Evolutionary conservation across 2,113 vertebrate species (phyloP).

Genomic region (Phalacrocorax carbo): DNA sequence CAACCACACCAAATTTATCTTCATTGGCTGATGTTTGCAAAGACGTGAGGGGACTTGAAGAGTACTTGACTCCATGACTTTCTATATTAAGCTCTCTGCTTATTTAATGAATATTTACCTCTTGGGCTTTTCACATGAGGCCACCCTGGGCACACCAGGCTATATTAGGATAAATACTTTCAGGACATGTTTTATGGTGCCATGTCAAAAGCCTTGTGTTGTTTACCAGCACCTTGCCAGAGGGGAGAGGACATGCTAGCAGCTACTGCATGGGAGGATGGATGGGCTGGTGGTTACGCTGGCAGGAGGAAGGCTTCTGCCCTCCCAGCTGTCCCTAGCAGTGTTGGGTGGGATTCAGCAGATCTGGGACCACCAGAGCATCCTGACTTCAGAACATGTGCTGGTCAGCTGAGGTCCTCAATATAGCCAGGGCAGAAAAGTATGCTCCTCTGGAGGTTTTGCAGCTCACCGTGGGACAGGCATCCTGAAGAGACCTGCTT

Average conservation of each 20-base stretch:
- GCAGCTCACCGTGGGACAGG: not conserved
- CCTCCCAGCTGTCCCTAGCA: not conserved
- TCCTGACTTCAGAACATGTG: not conserved
- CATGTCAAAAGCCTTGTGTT: not conserved
- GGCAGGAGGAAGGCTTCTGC: not conserved
- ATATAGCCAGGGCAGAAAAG: not conserved
- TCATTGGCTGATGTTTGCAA: constrained; percentile 27
- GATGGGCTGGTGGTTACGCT: not conserved
- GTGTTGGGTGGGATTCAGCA: not conserved
- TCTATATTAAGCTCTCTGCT: constrained; percentile 45
- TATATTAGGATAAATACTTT: constrained; percentile 31
- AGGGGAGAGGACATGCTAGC: not conserved
- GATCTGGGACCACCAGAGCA: not conserved
- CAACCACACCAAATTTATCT: constrained; percentile 8
- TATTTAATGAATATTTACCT: constrained; percentile 50
- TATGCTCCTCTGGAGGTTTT: not conserved
- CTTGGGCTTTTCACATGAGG: not conserved
- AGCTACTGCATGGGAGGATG: not conserved
- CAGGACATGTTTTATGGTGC: not conserved
- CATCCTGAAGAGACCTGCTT: not conserved
- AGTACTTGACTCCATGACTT: constrained; percentile 31
- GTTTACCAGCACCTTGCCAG: not conserved
- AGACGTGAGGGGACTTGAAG: not conserved
- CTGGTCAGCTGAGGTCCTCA: not conserved
- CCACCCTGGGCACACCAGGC: not conserved